phyloP scores from a whole-genome alignment of 2,888 invertebrate genomes.

The Euzophera pinguis region DNA sequence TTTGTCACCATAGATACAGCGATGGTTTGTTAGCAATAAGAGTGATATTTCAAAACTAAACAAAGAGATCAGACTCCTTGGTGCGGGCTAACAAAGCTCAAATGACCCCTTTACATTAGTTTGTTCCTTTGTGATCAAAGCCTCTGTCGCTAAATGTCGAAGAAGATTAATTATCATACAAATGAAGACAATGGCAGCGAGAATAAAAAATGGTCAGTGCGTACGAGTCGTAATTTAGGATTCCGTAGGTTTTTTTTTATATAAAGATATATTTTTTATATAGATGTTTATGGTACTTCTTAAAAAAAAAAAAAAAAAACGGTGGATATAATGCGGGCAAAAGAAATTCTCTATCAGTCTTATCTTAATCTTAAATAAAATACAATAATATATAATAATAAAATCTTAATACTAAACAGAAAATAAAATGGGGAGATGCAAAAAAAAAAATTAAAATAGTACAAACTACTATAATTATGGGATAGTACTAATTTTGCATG shows the following conservation, averaged over 20 bases:
- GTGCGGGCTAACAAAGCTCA: constrained; percentile 54
- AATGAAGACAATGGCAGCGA: constrained; percentile 35
- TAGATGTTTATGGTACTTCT: too few species aligned
- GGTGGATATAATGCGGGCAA: too few species aligned
- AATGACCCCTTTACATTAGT: constrained; percentile 57
- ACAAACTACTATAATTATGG: too few species aligned
- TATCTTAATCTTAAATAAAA: too few species aligned
- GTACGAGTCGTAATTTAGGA: not conserved
- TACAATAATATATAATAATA: too few species aligned
- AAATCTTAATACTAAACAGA: too few species aligned
- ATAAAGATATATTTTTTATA: too few species aligned
- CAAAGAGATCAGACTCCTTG: constrained; percentile 50
- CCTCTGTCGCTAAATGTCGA: constrained; percentile 53
- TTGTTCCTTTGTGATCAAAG: constrained; percentile 53
- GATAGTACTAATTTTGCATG: too few species aligned
- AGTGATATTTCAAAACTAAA: constrained; percentile 61
- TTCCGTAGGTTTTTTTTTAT: not conserved
- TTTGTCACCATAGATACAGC: not conserved
- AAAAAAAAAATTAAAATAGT: too few species aligned
- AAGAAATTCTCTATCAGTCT: too few species aligned
- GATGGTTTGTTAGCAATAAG: constrained; percentile 29
- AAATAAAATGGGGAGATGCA: too few species aligned
- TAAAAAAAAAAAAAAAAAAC: too few species aligned
- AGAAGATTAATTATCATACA: constrained; percentile 65
- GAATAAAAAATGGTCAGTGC: constrained; percentile 12